These are phyloP conservation scores for Cephalopholis sonnerati DNA, from an alignment of 2,113 vertebrate genomes.

Conservation along the genomic window DNA sequence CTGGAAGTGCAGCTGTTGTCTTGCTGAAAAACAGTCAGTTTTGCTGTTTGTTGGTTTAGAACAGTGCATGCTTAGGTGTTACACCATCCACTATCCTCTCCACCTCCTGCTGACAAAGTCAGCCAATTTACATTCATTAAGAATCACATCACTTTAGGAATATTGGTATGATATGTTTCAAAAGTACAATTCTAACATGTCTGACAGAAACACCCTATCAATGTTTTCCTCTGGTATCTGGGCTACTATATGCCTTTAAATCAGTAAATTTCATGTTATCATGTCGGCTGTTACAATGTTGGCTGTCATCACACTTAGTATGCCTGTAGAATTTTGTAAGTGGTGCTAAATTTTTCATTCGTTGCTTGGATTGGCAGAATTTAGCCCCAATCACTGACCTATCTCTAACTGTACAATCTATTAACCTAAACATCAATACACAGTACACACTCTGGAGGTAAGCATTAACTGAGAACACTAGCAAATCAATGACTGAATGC, in stretches of 20 bases:
- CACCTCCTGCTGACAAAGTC: no score
- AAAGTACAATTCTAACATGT: no score
- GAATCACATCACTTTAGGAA: no score
- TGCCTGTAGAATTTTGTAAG: neutral
- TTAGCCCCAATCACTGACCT: neutral
- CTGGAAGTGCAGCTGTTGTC: no score
- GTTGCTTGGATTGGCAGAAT: neutral
- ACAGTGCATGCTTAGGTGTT: no score
- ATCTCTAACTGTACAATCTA: neutral
- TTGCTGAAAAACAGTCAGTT: no score
- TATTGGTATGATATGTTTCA: no score
- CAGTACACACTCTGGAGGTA: neutral
- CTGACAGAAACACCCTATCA: no score
- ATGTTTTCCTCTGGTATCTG: no score
- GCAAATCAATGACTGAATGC: neutral
- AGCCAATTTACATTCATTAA: no score
- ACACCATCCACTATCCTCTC: no score
- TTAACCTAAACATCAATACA: neutral
- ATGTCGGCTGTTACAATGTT: neutral
- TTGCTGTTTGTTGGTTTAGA: no score
- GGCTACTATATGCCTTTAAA: neutral
- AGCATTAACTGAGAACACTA: neutral
- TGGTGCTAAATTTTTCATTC: neutral
- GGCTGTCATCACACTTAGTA: neutral
- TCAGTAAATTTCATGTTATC: neutral